phyloP scores from a whole-genome alignment of 23 tunicate genomes.

The Halocynthia roretzi region DNA sequence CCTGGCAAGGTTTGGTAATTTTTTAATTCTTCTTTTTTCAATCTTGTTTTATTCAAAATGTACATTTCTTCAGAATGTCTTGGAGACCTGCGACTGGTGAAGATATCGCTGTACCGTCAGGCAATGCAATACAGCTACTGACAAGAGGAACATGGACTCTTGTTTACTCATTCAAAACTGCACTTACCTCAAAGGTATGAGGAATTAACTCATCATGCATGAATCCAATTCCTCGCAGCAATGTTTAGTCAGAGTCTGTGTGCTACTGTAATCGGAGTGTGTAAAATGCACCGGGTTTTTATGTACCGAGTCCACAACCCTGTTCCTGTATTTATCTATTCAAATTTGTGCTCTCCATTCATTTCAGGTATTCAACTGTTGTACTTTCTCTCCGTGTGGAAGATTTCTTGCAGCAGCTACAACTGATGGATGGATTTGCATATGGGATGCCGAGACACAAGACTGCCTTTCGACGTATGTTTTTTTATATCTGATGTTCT shows the following conservation, averaged over 20 bases:
- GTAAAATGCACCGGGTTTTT: too few species aligned
- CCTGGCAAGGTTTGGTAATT: background rate
- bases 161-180: slow-evolving; percentile 43
- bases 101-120: slow-evolving; percentile 78
- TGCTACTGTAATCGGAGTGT: too few species aligned
- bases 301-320: too few species aligned
- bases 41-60: background rate
- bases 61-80: slow-evolving; percentile 34
- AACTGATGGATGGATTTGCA: slow-evolving; percentile 54
- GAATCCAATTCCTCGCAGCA: too few species aligned
- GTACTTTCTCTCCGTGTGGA: slow-evolving; percentile 83
- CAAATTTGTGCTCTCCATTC: background rate
- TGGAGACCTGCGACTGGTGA: slow-evolving; percentile 97
- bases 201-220: background rate
- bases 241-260: too few species aligned
- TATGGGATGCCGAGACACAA: slow-evolving; percentile 91
- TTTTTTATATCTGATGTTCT: background rate
- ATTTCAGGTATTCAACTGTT: slow-evolving; percentile 66
- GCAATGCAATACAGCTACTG: slow-evolving; percentile 40
- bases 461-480: slow-evolving; percentile 51
- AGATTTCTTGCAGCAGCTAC: slow-evolving; percentile 70
- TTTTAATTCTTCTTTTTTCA: background rate
- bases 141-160: slow-evolving; percentile 58
- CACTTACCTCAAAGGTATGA: slow-evolving; percentile 30
- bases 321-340: too few species aligned